These are phyloP conservation scores for Drosophila lacertosa DNA, from an alignment of 1,140 invertebrate genomes.

Conservation along the genomic window DNA sequence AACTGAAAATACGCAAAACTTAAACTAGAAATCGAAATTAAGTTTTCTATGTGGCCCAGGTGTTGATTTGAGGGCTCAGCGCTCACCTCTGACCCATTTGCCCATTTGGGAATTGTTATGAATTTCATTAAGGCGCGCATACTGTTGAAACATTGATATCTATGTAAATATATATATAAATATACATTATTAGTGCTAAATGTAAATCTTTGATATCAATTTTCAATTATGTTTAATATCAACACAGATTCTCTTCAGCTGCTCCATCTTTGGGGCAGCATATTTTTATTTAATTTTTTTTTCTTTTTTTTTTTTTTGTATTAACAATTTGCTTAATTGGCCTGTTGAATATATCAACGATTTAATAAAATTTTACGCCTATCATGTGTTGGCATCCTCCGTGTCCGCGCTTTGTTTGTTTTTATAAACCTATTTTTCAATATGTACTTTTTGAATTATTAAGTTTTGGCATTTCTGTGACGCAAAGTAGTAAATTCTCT, in stretches of 20 bases:
- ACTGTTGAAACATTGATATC: too few relatives aligned
- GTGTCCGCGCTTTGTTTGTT: constrained; percentile 62
- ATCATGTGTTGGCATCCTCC: constrained; percentile 60
- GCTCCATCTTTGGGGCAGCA: constrained; percentile 1
- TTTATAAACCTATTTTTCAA: constrained; percentile 70
- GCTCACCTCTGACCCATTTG: constrained; percentile 31
- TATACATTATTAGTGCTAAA: constrained; percentile 5
- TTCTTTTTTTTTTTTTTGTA: too few relatives aligned
- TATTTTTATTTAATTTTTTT: too few relatives aligned
- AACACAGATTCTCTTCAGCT: too few relatives aligned
- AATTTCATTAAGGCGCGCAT: constrained; percentile 34
- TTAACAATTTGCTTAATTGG: constrained; percentile 58
- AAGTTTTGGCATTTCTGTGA: constrained; percentile 62
- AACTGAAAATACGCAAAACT: not conserved
- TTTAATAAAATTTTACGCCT: constrained; percentile 70
- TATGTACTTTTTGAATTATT: constrained; percentile 69
- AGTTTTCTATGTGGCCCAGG: constrained; percentile 25
- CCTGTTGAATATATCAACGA: constrained; percentile 52
- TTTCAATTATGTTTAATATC: constrained; percentile 38
- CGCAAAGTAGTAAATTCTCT: constrained; percentile 72
- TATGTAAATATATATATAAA: not conserved
- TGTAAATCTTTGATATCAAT: constrained; percentile 10
- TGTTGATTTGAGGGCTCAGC: constrained; percentile 31
- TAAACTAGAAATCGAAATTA: not conserved
- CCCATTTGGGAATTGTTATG: constrained; percentile 3